These are phyloP conservation scores for Agapostemon virescens DNA, from an alignment of 2,888 invertebrate genomes.

Conservation along the genomic window DNA sequence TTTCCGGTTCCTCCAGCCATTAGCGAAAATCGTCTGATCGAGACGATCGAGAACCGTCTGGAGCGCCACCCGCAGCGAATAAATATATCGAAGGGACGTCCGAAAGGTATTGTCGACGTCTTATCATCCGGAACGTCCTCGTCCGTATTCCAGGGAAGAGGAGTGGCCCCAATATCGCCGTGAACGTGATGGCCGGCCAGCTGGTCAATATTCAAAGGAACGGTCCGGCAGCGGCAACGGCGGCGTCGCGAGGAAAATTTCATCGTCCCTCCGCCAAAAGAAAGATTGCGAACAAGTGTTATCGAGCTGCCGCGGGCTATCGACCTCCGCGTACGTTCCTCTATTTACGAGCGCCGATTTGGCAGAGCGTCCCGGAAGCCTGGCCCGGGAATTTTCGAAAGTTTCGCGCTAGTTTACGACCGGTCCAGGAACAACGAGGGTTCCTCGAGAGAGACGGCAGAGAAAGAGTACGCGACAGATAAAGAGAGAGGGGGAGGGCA, in stretches of 20 bases:
- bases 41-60: background rate
- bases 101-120: background rate
- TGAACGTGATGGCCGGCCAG: constrained; percentile 9
- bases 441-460: background rate
- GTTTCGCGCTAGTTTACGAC: constrained; percentile 54
- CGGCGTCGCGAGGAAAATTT: constrained; percentile 19
- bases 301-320: constrained; percentile 34
- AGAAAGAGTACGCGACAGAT: no score
- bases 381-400: constrained; percentile 40
- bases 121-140: background rate
- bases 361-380: constrained; percentile 39
- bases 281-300: constrained; percentile 48
- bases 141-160: background rate
- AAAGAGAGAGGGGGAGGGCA: background rate
- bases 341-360: constrained; percentile 60
- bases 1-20: no score
- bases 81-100: background rate
- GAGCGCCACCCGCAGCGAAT: background rate
- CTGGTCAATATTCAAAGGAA: constrained; percentile 36
- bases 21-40: background rate
- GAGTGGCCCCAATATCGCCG: constrained; percentile 8
- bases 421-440: background rate
- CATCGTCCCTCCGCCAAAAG: constrained; percentile 17
- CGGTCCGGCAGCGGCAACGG: background rate
- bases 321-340: constrained; percentile 31